phyloP scores from a whole-genome alignment of 2,113 vertebrate species.

The Gambusia affinis region DNA sequence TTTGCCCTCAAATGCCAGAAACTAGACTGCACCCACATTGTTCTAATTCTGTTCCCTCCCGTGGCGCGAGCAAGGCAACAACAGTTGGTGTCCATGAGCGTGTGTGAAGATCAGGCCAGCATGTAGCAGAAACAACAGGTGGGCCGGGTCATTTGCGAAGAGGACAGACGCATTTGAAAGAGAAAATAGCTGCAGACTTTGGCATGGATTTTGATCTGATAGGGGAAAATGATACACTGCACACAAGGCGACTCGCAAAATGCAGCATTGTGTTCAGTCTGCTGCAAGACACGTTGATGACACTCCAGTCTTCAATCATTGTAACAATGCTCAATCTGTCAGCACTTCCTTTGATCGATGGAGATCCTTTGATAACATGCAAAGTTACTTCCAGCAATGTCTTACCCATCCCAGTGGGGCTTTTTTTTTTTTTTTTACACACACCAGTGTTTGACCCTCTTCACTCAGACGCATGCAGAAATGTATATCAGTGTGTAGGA shows the following conservation, averaged over 20 bases:
- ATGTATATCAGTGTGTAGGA: constrained; percentile 16
- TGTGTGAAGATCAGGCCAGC: constrained; percentile 33
- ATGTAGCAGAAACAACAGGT: constrained; percentile 63
- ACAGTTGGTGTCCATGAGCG: constrained; percentile 30
- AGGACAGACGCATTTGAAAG: constrained; percentile 8
- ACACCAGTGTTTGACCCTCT: constrained; percentile 51
- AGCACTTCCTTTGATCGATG: constrained; percentile 50
- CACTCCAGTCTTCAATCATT: constrained; percentile 24
- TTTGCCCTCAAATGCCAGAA: constrained; percentile 43
- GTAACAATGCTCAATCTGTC: constrained; percentile 48
- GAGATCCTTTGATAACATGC: constrained; percentile 31
- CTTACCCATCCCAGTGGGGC: constrained; percentile 7
- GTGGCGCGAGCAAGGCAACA: constrained; percentile 37
- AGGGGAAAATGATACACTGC: neutral
- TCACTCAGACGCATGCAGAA: constrained; percentile 26
- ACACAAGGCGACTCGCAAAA: neutral
- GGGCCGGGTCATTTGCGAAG: constrained; percentile 40
- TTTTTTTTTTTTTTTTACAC: neutral
- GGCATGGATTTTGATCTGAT: constrained; percentile 1
- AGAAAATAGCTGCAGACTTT: constrained; percentile 3
- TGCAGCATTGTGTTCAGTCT: neutral
- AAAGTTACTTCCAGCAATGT: neutral
- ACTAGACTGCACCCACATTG: constrained; percentile 31
- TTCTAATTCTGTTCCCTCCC: constrained; percentile 61
- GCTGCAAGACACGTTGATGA: constrained; percentile 18